Percentiles rank a stretch among this genome's conserved stretches.
Evolutionary conservation across 2,888 invertebrate genomes (phyloP).

Genomic region (Neoaliturus tenellus): DNA sequence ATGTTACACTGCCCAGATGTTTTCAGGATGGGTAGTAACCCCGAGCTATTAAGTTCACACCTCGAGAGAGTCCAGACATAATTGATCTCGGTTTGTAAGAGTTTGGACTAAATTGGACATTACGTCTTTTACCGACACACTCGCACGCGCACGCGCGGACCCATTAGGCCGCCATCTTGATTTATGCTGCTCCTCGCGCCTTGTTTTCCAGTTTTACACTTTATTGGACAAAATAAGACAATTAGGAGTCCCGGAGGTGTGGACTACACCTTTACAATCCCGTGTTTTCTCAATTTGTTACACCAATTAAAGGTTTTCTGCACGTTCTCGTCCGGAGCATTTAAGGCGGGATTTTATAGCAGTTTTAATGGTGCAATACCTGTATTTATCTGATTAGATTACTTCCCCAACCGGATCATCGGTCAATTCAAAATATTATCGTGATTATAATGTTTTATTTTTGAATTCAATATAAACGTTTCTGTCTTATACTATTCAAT

Average conservation of each 20-base stretch:
- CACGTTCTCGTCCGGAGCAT: background rate
- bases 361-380: background rate
- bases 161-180: constrained; percentile 48
- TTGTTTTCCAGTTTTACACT: constrained; percentile 47
- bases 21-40: constrained; percentile 11
- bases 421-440: background rate
- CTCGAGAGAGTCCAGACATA: constrained; percentile 37
- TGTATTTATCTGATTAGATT: background rate
- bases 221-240: constrained; percentile 51
- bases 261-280: constrained; percentile 31
- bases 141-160: background rate
- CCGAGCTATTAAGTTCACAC: constrained; percentile 55
- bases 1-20: too few species aligned
- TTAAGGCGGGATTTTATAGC: background rate
- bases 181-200: constrained; percentile 26
- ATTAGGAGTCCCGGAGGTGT: constrained; percentile 38
- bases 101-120: constrained; percentile 54
- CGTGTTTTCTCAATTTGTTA: constrained; percentile 44
- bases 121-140: constrained; percentile 20
- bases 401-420: background rate
- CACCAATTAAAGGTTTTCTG: constrained; percentile 20
- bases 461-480: too few species aligned
- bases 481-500: too few species aligned
- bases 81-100: constrained; percentile 49
- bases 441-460: too few species aligned